Evolutionary conservation across 2,797 vertebrate species (phyloP).

Genomic region (Paramormyrops hopkinsi): DNA sequence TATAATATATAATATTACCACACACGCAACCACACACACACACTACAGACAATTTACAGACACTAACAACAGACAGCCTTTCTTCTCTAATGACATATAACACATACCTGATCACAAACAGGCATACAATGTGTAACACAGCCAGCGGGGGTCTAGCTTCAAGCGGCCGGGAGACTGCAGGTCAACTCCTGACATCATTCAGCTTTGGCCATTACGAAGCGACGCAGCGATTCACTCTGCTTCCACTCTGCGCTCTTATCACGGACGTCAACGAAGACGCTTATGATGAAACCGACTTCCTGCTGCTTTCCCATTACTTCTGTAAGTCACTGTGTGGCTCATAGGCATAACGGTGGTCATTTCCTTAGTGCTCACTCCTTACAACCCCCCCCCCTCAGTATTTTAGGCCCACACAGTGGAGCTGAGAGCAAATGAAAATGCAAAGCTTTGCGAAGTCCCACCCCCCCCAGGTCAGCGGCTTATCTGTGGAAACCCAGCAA

Average conservation of each 20-base stretch:
- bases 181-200: neutral
- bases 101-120: neutral
- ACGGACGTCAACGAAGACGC: neutral
- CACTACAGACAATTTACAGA: neutral
- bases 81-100: neutral
- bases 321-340: neutral
- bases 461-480: neutral
- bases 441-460: neutral
- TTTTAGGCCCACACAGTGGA: neutral
- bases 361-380: neutral
- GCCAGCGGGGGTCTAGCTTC: neutral
- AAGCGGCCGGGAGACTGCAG: neutral
- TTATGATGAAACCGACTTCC: neutral
- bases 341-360: neutral
- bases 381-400: neutral
- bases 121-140: neutral
- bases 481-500: neutral
- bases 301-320: neutral
- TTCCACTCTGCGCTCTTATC: neutral
- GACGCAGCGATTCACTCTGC: neutral
- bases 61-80: neutral
- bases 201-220: neutral
- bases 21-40: neutral
- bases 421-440: neutral
- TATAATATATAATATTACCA: neutral